Conservation (phyloP, 2,888 invertebrate genomes). For the Ectemnius cavifrons region DNA sequence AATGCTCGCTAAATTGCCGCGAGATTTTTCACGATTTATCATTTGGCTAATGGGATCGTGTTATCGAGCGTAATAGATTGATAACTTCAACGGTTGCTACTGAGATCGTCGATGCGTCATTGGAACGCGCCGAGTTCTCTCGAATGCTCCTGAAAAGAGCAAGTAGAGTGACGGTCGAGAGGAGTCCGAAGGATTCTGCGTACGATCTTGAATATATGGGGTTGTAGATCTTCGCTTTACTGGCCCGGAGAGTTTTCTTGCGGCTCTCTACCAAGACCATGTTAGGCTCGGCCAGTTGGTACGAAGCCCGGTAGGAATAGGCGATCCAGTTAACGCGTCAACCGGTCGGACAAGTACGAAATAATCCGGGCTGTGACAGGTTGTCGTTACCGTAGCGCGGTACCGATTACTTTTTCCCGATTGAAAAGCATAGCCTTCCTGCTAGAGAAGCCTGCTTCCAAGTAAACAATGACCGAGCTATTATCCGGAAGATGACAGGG, state of each 20-base stretch:
- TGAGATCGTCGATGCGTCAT: too few species aligned
- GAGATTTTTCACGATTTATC: neutral
- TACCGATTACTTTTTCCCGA: too few species aligned
- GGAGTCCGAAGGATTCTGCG: neutral
- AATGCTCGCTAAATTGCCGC: too few species aligned
- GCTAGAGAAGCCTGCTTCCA: too few species aligned
- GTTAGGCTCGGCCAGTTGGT: conserved; percentile 36
- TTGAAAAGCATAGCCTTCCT: too few species aligned
- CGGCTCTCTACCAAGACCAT: conserved; percentile 18
- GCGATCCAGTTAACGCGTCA: conserved; percentile 40
- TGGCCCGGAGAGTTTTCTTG: conserved; percentile 24
- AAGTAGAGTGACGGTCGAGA: conserved; percentile 17
- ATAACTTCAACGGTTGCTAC: too few species aligned
- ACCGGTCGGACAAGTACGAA: conserved; percentile 38
- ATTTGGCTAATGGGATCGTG: too few species aligned
- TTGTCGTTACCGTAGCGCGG: conserved; percentile 16
- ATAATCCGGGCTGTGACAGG: conserved; percentile 31
- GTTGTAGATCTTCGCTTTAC: conserved; percentile 9
- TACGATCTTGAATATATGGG: conserved; percentile 1
- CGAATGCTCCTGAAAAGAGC: conserved; percentile 12
- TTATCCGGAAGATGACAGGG: too few species aligned
- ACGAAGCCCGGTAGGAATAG: conserved; percentile 33
- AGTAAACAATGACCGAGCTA: too few species aligned
- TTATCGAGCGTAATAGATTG: too few species aligned
- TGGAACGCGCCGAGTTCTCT: too few species aligned